phyloP scores from a whole-genome alignment of 2,797 vertebrate species.

The Typhlichthys eigenmanni region DNA sequence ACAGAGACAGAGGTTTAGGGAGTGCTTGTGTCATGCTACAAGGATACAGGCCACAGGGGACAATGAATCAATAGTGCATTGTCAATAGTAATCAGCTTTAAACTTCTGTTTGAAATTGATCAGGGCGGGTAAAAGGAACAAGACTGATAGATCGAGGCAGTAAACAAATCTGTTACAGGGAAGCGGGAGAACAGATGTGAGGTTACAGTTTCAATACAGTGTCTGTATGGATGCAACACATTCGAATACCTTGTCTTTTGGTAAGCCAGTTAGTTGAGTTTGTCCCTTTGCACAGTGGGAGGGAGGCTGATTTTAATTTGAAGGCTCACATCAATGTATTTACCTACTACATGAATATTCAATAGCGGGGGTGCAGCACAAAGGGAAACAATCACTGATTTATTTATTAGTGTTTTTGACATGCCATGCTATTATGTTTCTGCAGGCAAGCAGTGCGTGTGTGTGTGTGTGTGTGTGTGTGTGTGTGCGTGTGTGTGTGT shows the following conservation, averaged over 20 bases:
- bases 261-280: conserved; percentile 19
- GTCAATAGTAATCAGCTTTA: conserved; percentile 50
- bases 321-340: conserved; percentile 59
- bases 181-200: background rate
- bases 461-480: too few relatives aligned
- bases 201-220: conserved; percentile 5
- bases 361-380: conserved; percentile 58
- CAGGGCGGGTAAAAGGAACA: background rate
- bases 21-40: conserved; percentile 32
- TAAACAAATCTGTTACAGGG: too few relatives aligned
- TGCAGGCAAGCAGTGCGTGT: conserved; percentile 44
- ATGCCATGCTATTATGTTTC: conserved; percentile 52
- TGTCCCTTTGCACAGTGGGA: conserved; percentile 18
- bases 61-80: conserved; percentile 36
- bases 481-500: too few relatives aligned
- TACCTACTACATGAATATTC: conserved; percentile 75
- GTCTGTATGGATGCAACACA: background rate
- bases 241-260: conserved; percentile 19
- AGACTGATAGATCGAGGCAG: too few relatives aligned
- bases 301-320: conserved; percentile 10
- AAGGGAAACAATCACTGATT: conserved; percentile 69
- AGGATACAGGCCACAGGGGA: conserved; percentile 30
- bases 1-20: conserved; percentile 37
- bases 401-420: conserved; percentile 72
- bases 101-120: conserved; percentile 33